phyloP scores from a whole-genome alignment of 2,888 invertebrate genomes.

The Cybosia mesomella region DNA sequence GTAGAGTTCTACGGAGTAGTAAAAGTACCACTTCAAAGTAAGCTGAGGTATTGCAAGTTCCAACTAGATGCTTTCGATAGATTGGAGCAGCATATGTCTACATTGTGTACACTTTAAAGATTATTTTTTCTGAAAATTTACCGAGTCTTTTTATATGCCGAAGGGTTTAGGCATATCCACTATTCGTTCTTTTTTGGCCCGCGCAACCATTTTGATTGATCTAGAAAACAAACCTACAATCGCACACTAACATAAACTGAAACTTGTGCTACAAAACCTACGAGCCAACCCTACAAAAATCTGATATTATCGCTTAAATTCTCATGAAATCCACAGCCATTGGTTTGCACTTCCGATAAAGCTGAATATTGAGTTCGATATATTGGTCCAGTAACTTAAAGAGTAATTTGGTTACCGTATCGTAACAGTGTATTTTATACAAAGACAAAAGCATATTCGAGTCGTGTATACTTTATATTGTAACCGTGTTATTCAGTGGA shows the following conservation, averaged over 20 bases:
- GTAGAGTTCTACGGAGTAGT: background rate
- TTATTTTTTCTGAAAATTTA: background rate
- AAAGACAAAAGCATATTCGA: slow-evolving; percentile 55
- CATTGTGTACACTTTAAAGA: background rate
- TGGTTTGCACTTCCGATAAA: slow-evolving; percentile 26
- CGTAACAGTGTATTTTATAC: slow-evolving; percentile 54
- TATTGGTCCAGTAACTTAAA: slow-evolving; percentile 64
- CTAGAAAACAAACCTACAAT: background rate
- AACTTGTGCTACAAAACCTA: background rate
- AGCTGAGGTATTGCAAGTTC: background rate
- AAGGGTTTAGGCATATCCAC: background rate
- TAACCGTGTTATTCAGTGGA: slow-evolving; percentile 42
- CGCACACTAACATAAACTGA: background rate
- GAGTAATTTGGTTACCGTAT: slow-evolving; percentile 35
- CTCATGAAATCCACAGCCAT: slow-evolving; percentile 7
- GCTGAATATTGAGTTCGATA: slow-evolving; percentile 31
- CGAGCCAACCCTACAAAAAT: background rate
- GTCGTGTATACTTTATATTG: slow-evolving; percentile 53
- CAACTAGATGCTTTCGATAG: background rate
- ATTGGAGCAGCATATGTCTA: background rate
- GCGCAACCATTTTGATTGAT: background rate
- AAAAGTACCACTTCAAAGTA: background rate
- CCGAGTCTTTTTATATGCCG: too few species aligned
- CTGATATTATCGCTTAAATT: background rate
- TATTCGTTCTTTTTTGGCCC: background rate